phyloP scores from a whole-genome alignment of 2,888 invertebrate species.

The Smittia sp. region DNA sequence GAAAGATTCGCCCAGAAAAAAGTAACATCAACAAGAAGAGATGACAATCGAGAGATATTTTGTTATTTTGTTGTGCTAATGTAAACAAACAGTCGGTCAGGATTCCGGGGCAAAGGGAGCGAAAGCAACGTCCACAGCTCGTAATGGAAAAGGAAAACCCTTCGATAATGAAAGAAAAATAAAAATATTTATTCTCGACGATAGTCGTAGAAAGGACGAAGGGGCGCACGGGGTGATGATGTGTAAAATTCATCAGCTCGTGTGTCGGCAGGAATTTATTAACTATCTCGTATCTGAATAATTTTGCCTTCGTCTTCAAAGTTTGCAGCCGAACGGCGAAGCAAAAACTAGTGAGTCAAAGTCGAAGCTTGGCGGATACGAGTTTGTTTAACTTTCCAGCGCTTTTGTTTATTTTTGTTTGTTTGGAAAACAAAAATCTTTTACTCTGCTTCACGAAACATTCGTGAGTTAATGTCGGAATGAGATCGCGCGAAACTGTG shows the following conservation, averaged over 20 bases:
- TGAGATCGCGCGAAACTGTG: neutral
- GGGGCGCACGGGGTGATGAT: neutral
- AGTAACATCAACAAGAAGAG: neutral
- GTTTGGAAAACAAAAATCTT: slow-evolving; percentile 8
- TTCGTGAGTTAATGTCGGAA: neutral
- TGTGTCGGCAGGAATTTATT: neutral
- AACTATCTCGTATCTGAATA: too few species aligned
- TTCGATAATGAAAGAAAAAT: slow-evolving; percentile 24
- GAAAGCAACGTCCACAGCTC: neutral
- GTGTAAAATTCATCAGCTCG: neutral
- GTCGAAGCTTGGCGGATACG: slow-evolving; percentile 12
- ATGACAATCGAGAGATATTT: slow-evolving; percentile 12
- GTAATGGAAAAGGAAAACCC: slow-evolving; percentile 6
- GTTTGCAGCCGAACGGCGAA: neutral
- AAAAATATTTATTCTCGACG: slow-evolving; percentile 15
- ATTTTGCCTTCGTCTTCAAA: neutral
- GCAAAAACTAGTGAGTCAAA: neutral
- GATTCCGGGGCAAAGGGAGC: neutral
- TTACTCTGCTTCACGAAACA: neutral
- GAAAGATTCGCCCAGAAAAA: neutral
- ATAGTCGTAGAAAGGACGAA: neutral
- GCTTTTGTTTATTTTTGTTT: neutral
- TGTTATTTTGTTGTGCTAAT: slow-evolving; percentile 2
- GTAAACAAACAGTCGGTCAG: slow-evolving; percentile 4
- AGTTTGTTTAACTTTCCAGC: neutral